These are phyloP conservation scores for Siniperca scherzeri DNA, from an alignment of 2,797 vertebrate species.

Conservation along the genomic window DNA sequence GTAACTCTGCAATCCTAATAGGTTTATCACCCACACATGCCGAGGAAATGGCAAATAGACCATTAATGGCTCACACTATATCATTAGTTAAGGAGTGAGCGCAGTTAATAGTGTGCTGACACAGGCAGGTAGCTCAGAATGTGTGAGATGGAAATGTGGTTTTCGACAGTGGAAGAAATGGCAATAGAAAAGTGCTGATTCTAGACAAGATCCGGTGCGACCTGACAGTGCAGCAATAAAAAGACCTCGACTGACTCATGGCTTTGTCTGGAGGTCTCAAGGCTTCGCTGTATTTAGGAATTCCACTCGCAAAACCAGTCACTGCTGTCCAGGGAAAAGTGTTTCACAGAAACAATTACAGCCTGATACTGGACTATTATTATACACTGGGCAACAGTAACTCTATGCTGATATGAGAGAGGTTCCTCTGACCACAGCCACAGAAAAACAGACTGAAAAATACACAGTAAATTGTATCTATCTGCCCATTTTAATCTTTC, in stretches of 20 bases:
- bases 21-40: slow-evolving; percentile 13
- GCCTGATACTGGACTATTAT: not conserved
- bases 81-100: slow-evolving; percentile 32
- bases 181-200: slow-evolving; percentile 76
- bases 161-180: slow-evolving; percentile 49
- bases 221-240: slow-evolving; percentile 70
- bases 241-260: slow-evolving; percentile 64
- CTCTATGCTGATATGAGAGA: not conserved
- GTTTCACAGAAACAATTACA: slow-evolving; percentile 17
- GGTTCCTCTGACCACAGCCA: not conserved
- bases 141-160: slow-evolving; percentile 45
- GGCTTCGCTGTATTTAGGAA: slow-evolving; percentile 42
- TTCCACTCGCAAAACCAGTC: slow-evolving; percentile 25
- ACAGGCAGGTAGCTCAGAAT: slow-evolving; percentile 35
- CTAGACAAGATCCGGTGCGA: slow-evolving; percentile 30
- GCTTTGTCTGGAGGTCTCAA: slow-evolving; percentile 61
- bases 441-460: not conserved
- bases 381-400: not conserved
- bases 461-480: too few species aligned
- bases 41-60: slow-evolving; percentile 13
- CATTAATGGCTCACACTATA: slow-evolving; percentile 21
- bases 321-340: slow-evolving; percentile 26
- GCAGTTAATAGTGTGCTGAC: slow-evolving; percentile 51
- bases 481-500: too few species aligned
- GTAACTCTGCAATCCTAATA: not conserved